Evolutionary conservation across 2,113 vertebrate genomes (phyloP), one percentile per base, ranked within the genome.

Genomic region (Bettongia penicillata): DNA sequence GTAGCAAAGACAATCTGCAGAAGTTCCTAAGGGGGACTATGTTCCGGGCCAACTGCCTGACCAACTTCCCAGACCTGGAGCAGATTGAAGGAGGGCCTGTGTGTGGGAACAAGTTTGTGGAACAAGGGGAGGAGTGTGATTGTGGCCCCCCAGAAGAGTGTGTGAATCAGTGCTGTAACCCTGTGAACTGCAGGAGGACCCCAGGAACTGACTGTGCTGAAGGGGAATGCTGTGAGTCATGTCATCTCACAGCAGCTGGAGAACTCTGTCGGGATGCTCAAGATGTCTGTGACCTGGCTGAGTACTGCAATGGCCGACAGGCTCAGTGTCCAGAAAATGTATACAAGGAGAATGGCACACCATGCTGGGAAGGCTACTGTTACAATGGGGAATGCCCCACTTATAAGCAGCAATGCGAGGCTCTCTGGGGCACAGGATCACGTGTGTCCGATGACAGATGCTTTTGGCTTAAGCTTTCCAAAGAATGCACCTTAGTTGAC

Each of bases 71-170:
- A 19, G 96, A 98, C 28, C 98, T 98, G 0, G 93, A 98, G 2
- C 98, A 99, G 90, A 92, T 99, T 55, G 99, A 98, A 0, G 99
- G 99, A 9, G 99, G 99, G 0, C 99, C 99, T 0, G 98, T 99
- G 92, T 99, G 99, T 47, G 99, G 99, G 91, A 99, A 99, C 95
- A 98, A 98, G 90, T 99, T 99, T 37, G 97, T 99, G 93, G 99
- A 99, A 97, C 97, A 98, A 8, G 99, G 99, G 51, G 99, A 99
- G 93, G 98, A 99, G 93, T 99, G 99, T 0, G 99, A 99, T 97
- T 99, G 99, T 0, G 99, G 99, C 91, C 98, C 97, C 0, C 98
- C 96, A 0, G 93, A 99, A 99, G 99, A 99, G 96, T 90, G 50
- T 25, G 3, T n/a, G 37, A 77, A 77, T n/a, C 68, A 43, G 37